Percentiles rank a stretch among this genome's conserved stretches.
Evolutionary conservation across 1,140 invertebrate genomes (phyloP).

Genomic region (Tetranychus urticae): DNA sequence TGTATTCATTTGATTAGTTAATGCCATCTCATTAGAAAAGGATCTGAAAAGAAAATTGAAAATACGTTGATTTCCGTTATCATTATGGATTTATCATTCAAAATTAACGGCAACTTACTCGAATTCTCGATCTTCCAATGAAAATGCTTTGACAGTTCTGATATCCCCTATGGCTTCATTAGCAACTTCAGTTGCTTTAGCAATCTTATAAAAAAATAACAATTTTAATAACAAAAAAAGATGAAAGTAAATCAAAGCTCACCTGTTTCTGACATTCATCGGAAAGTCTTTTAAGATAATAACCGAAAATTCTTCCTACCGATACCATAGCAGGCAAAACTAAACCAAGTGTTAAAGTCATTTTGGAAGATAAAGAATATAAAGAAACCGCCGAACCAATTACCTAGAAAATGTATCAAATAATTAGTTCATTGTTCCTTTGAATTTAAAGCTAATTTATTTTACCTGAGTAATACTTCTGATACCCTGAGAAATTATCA

Average conservation of each 20-base stretch:
- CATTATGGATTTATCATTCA: too few relatives aligned
- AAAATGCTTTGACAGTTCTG: conserved; percentile 40
- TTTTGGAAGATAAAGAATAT: too few relatives aligned
- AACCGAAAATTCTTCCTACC: too few relatives aligned
- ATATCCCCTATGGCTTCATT: conserved; percentile 69
- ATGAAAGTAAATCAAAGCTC: conserved; percentile 14
- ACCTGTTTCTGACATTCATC: too few relatives aligned
- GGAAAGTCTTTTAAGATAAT: too few relatives aligned
- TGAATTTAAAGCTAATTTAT: conserved; percentile 42
- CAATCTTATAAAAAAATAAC: conserved; percentile 47
- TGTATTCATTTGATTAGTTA: background rate
- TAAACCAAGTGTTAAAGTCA: too few relatives aligned
- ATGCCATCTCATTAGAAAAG: background rate
- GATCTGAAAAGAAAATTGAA: background rate
- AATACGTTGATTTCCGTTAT: too few relatives aligned
- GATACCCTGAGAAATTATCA: conserved; percentile 64
- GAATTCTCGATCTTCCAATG: conserved; percentile 45
- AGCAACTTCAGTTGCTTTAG: conserved; percentile 57
- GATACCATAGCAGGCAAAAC: too few relatives aligned
- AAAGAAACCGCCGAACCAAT: too few relatives aligned
- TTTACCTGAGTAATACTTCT: conserved; percentile 54
- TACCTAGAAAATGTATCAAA: too few relatives aligned
- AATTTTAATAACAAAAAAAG: conserved; percentile 55
- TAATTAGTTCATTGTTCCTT: conserved; percentile 23
- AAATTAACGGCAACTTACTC: too few relatives aligned